Evolutionary conservation across 2,113 vertebrate species (phyloP), one percentile per base, ranked within the genome.

Genomic region (Leptodactylus fuscus): DNA sequence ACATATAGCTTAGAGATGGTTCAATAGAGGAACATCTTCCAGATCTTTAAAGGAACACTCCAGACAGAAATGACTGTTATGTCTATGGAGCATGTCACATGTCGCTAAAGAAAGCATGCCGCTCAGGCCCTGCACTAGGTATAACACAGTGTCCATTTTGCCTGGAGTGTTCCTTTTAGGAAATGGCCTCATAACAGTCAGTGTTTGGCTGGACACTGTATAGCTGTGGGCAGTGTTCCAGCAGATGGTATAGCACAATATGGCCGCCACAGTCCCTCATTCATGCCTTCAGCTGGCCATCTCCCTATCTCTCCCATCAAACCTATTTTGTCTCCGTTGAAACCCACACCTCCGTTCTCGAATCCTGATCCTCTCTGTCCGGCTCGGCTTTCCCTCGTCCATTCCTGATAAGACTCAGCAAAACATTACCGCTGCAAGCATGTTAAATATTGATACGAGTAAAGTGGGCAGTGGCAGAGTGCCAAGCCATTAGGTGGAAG

Each of bases 381-480:
- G 5, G 46, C 46, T 78, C 83, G n/a, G 22, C 46, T 85, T 79
- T 79, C 83, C 83, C 41, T 7, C 46, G 15, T 38, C 49, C 20
- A 16, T 27, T 78, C 60, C 74, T 70, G 83, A 85, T 85, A 80
- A 85, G 81, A 36, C 53, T 34, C 70, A 83, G 83, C 83, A 85
- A 85, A 85, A 80, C 83, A 85, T 85, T 44, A 70, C 58, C 53
- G 76, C 76, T 71, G 62, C 60, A 69, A 80, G 34, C 24, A 29
- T 22, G 65, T 85, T 82, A 85, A 85, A 85, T 85, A 80, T 85
- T 85, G 49, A 85, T 79, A 13, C 1, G 32, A 11, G 65, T 85
- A 85, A 85, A 85, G 76, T 73, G 83, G 83, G 22, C 48, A 44
- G 34, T 73, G 76, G 83, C 76, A 22, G 8, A 0, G 48, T 71